Evolutionary conservation across 1,140 invertebrate species (phyloP).

Genomic region (Cydia strobilella): DNA sequence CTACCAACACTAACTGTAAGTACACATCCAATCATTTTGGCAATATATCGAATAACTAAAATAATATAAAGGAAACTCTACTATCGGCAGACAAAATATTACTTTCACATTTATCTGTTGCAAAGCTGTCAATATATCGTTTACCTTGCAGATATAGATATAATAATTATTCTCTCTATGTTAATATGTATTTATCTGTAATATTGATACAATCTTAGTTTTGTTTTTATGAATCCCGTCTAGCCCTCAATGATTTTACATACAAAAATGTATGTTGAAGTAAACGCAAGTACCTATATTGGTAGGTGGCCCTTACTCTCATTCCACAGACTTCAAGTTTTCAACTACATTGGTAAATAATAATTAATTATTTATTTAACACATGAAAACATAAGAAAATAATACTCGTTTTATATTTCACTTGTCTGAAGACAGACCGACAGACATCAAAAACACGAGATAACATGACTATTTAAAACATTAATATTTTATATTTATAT

Average conservation of each 20-base stretch:
- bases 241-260: too few relatives aligned
- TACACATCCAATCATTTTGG: too few relatives aligned
- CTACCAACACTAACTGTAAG: too few relatives aligned
- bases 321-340: too few relatives aligned
- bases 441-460: not conserved
- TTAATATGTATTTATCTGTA: not conserved
- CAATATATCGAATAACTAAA: too few relatives aligned
- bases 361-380: too few relatives aligned
- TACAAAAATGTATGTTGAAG: too few relatives aligned
- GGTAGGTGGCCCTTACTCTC: too few relatives aligned
- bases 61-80: not conserved
- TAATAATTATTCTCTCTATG: not conserved
- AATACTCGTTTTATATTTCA: not conserved
- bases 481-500: not conserved
- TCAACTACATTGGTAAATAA: too few relatives aligned
- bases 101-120: not conserved
- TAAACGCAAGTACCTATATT: too few relatives aligned
- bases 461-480: not conserved
- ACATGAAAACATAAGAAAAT: too few relatives aligned
- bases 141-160: not conserved
- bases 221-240: not conserved
- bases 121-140: not conserved
- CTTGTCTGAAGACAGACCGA: not conserved
- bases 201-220: not conserved
- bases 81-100: not conserved